Evolutionary conservation across 2,888 invertebrate genomes (phyloP), one percentile per base, ranked within the genome.

Genomic region (Helleia helle): DNA sequence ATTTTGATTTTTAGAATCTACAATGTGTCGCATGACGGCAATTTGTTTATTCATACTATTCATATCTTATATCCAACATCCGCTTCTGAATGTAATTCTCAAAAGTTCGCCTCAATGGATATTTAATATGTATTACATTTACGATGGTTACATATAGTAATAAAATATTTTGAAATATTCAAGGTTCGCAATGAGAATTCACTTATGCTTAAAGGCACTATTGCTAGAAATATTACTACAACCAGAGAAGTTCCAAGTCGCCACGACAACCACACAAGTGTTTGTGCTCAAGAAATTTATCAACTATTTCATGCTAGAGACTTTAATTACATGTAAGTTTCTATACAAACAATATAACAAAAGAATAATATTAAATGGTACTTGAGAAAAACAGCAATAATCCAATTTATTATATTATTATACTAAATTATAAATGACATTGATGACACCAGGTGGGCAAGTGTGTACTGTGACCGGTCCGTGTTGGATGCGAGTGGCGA

Each of bases 221-320:
- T 34, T 11, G n/a, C 15, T 1, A 11, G 18, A 8, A 22, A 34
- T 8, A 8, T 7, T 7, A 18, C 18, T 2, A 34, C 7, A 1
- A 12, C 1, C 1, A 34, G 8, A 18, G 3, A 7, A 4, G 12
- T 4, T 0, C 22, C 34, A 3, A 5, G 2, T 8, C 11, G 5
- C 12, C 11, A 5, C 7, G 2, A 3, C 3, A 18, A 18, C 1
- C 4, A 34, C 22, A 3, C 7, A 12, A 22, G 7, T 12, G 22
- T 67, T 0, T 48, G 43, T 11, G 50, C 58, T n/a, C 47, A 59
- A 1, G 65, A 62, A 31, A 43, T 73, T 34, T 74, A 74, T 46
- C 43, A 57, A 24, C 47, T 65, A 30, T 43, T 71, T 1, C 38
- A 47, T 7, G 55, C 61, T 30, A 56, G 55, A 27, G 63, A 63